Base-by-base conservation (phyloP, 2,113 vertebrate genomes). In the Tragelaphus scriptus region DNA sequence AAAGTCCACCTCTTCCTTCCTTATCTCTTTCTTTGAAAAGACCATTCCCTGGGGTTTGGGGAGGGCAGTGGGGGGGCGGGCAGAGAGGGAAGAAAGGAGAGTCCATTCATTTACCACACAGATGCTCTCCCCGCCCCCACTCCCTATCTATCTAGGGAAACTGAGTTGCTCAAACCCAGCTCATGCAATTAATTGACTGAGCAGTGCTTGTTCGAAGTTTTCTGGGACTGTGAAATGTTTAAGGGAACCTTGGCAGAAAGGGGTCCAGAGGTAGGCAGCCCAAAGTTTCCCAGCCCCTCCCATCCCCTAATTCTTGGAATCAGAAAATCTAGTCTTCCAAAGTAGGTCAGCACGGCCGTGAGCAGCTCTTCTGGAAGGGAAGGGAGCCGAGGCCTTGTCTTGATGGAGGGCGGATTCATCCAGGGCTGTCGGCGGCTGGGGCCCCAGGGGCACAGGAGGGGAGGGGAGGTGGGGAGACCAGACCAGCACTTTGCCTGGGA, bases 231-330 rank as follows among this genome's bases (percentile, higher is more conserved):
- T 79, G 63, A 96, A 96, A 82, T 90, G 71, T 95, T 90, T 94
- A 75, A 94, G 96, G 90, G 91, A 96, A 97, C 89, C 82, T 77
- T 49, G 90, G 55, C 61, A 84, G 85, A 87, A 85, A 92, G 68
- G 81, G 51, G 86, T 88, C 68, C 96, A 63, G 92, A 82, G 88
- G 80, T 97, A 91, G 90, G 71, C 94, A 94, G 91, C 84, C 51
- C 85, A 53, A 97, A 98, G 97, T 98, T 97, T 96, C 88, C 95
- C 1, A 2, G 97, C 96, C 88, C 95, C 92, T 97, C 95, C 98
- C 89, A 97, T 86, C 91, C 92, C 86, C 91, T 97, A 92, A 97
- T 96, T 98, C 98, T 98, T 97, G 93, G 95, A 98, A 97, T 98
- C 88, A 95, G 97, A 98, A 96, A 94, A 97, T 93, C 88, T 94